These are phyloP conservation scores for Lanistes nyassanus DNA, from an alignment of 1,140 invertebrate genomes.

Conservation along the genomic window DNA sequence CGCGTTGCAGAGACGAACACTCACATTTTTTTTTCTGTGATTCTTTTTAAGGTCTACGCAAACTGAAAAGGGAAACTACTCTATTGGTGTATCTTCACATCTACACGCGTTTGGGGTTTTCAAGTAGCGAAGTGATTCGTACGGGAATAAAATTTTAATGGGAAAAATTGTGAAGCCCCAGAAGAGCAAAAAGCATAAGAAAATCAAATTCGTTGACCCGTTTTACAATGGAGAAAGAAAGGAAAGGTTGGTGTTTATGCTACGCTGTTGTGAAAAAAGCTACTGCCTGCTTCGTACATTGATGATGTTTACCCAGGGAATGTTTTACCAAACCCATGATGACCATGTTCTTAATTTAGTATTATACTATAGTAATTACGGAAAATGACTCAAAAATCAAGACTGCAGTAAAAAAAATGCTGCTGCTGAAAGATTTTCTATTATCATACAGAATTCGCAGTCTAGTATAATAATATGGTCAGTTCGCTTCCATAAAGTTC, in stretches of 20 bases:
- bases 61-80: too few relatives aligned
- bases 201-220: slow-evolving; percentile 50
- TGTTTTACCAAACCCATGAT: background rate
- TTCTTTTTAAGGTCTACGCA: too few relatives aligned
- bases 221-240: slow-evolving; percentile 47
- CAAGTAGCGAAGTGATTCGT: background rate
- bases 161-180: slow-evolving; percentile 51
- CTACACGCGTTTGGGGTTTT: too few relatives aligned
- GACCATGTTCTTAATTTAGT: background rate
- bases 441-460: too few relatives aligned
- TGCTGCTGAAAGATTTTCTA: background rate
- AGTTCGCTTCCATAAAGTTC: too few relatives aligned
- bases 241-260: slow-evolving; percentile 17
- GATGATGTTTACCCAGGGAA: background rate
- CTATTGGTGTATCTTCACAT: too few relatives aligned
- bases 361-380: background rate
- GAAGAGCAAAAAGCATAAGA: slow-evolving; percentile 55
- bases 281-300: background rate
- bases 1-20: too few relatives aligned
- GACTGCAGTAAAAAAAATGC: background rate
- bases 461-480: too few relatives aligned
- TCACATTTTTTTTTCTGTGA: too few relatives aligned
- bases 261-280: background rate
- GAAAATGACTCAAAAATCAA: background rate
- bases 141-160: background rate